Evolutionary conservation across 2,797 vertebrate species (phyloP), one percentile per base, ranked within the genome.

Genomic region (Cynopterus sphinx): DNA sequence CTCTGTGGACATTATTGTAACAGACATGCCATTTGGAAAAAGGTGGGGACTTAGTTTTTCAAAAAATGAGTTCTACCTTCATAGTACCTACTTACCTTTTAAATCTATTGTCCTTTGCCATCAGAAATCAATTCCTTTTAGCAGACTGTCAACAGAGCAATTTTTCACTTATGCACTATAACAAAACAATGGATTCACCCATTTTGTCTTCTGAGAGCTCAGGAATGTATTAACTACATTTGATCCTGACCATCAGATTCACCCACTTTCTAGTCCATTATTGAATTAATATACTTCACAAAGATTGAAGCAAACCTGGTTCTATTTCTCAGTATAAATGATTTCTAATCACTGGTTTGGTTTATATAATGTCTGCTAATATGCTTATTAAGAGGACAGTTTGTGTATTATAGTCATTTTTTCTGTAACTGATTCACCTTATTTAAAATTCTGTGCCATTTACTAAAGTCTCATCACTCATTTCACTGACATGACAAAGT

Each of bases 21-120:
- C 99, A 9, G 99, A 99, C 97, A 99, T 99, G 99, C 99, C 99
- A 2, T 99, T 99, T 98, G 99, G 99, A 46, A 99, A 99, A 98
- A 99, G 99, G 99, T 99, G 97, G 74, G 93, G 93, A 3, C 8
- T 39, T 24, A 10, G 22, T 57, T 46, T 41, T 91, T 63, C 11
- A 21, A 24, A 55, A 78, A 57, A 3, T 65, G 24, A 74, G 21
- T 51, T 95, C 91, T 74, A 63, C 28, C 19, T 94, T 68, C 4
- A 90, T 13, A 26, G 26, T 70, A 87, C 43, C 33, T 24, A 63
- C 28, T 49, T 51, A 22, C 65, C 13, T 96, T 89, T 43, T 81
- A 63, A 88, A 74, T 43, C 24, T 87, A 12, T 87, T 79, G 9
- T 68, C 41, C 89, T 92, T 87, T 91, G 49, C 41, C 21, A 26